These are phyloP conservation scores for Theretra japonica DNA, from an alignment of 2,888 invertebrate species.

Conservation along the genomic window DNA sequence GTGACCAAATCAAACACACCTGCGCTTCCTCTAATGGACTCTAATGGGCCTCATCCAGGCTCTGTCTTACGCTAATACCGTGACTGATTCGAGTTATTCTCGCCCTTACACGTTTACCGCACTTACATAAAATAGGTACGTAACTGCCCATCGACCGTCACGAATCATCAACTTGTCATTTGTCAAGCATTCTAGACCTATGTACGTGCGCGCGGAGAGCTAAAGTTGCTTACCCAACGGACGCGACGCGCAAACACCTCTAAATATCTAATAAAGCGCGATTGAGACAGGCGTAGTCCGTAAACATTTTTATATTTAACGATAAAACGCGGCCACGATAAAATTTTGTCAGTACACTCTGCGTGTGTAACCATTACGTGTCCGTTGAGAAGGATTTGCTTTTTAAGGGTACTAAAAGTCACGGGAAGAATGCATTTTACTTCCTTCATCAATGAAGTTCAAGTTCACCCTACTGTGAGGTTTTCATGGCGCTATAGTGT, in stretches of 20 bases:
- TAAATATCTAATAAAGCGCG: conserved; percentile 23
- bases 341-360: background rate
- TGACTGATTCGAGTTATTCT: conserved; percentile 56
- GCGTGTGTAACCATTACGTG: background rate
- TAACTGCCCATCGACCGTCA: conserved; percentile 27
- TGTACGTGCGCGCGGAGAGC: conserved; percentile 16
- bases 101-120: conserved; percentile 54
- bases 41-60: conserved; percentile 58
- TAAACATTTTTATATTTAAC: conserved; percentile 3
- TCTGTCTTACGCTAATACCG: conserved; percentile 65
- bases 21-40: conserved; percentile 68
- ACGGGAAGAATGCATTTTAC: conserved; percentile 16
- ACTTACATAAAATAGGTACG: conserved; percentile 44
- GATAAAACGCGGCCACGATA: conserved; percentile 1
- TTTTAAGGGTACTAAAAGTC: conserved; percentile 10
- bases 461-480: background rate
- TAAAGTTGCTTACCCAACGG: conserved; percentile 26
- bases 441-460: conserved; percentile 2
- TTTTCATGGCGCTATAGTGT: background rate
- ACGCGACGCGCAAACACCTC: conserved; percentile 21
- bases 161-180: conserved; percentile 39
- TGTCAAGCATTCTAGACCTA: conserved; percentile 34
- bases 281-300: conserved; percentile 1
- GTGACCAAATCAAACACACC: conserved; percentile 72
- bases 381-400: conserved; percentile 13